Conservation (phyloP, 1,140 invertebrate species). For the Leptoteleia sp. region DNA sequence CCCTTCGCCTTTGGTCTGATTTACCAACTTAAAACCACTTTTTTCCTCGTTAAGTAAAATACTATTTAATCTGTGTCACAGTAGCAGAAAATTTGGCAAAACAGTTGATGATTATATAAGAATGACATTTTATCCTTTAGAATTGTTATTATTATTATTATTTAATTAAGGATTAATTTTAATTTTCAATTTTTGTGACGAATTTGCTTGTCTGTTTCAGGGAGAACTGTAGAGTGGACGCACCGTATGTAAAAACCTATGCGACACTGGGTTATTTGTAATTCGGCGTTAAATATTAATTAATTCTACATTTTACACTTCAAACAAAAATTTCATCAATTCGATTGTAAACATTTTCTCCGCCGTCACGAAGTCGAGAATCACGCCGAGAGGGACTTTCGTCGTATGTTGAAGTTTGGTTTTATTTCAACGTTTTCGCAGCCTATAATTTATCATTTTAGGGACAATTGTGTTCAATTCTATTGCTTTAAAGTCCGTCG, state of each 20-base stretch:
- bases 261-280: slow-evolving; percentile 94
- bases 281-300: slow-evolving; percentile 74
- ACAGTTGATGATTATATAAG: no score
- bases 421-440: neutral
- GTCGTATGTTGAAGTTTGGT: slow-evolving; percentile 12
- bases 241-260: slow-evolving; percentile 94
- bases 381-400: no score
- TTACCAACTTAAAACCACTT: no score
- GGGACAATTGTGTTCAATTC: neutral
- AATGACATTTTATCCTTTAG: no score
- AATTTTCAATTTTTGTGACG: no score
- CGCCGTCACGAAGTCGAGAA: slow-evolving; percentile 63
- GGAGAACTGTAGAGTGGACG: slow-evolving; percentile 90
- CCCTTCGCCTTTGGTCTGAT: no score
- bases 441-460: neutral
- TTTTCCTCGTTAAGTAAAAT: no score
- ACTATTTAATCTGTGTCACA: no score
- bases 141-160: no score
- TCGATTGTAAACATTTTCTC: slow-evolving; percentile 69
- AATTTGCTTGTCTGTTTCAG: no score
- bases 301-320: slow-evolving; percentile 71
- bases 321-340: slow-evolving; percentile 67
- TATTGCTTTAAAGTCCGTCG: slow-evolving; percentile 13
- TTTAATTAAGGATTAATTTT: no score
- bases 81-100: no score